phyloP scores from a whole-genome alignment of 2,113 vertebrate genomes.

The Hassar affinis region DNA sequence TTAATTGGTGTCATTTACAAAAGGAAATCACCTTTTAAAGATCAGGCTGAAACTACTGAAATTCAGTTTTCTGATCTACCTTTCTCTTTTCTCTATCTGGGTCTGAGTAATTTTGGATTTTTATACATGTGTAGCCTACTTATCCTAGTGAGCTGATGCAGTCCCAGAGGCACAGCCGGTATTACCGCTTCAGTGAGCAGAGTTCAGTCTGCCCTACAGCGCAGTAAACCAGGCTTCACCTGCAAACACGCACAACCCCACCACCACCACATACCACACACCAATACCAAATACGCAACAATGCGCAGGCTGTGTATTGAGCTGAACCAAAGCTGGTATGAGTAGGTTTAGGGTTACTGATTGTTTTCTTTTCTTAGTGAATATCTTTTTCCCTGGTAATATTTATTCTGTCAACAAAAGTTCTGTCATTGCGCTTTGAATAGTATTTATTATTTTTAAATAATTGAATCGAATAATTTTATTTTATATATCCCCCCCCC shows the following conservation, averaged over 20 bases:
- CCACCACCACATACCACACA: background rate
- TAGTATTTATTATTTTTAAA: slow-evolving; percentile 15
- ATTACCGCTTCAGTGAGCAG: slow-evolving; percentile 32
- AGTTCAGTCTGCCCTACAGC: slow-evolving; percentile 10
- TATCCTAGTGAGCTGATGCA: slow-evolving; percentile 4
- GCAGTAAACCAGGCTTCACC: slow-evolving; percentile 4
- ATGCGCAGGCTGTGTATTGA: background rate
- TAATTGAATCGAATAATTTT: background rate
- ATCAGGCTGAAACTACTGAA: background rate
- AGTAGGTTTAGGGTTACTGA: background rate
- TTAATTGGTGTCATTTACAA: background rate
- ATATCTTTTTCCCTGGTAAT: background rate
- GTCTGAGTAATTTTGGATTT: background rate
- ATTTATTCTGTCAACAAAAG: background rate
- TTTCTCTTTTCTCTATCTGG: background rate
- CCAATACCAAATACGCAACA: background rate
- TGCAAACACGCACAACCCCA: background rate
- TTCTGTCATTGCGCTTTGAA: slow-evolving; percentile 22
- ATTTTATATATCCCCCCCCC: slow-evolving; percentile 6
- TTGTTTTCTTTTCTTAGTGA: background rate
- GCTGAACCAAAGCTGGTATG: background rate
- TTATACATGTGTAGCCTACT: slow-evolving; percentile 8
- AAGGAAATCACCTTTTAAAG: background rate
- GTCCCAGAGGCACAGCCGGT: slow-evolving; percentile 15
- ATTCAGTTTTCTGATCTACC: background rate